Base-by-base conservation (phyloP, 2,888 invertebrate genomes). In the Eupithecia subumbrata region DNA sequence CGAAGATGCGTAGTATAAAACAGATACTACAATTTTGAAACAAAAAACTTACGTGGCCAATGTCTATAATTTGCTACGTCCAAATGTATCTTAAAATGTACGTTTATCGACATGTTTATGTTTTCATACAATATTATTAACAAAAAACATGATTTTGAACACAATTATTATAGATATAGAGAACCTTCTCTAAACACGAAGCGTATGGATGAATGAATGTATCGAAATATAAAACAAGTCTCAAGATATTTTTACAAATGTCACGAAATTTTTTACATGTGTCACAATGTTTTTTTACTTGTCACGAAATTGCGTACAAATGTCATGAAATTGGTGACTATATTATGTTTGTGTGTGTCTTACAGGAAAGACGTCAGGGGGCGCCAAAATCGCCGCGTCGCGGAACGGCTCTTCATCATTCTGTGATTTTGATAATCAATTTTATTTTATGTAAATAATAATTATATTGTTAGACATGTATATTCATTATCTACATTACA, bases 331-430 rank as follows among this genome's bases (percentile, higher is more conserved):
- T 83, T 86, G 86, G 77, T 83, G 82, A 82, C 77, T 76, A 30
- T 30, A 30, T 56, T 76, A 79, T 43, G 82, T 78, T 76, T 76
- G 63, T 81, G 82, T 82, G 82, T 79, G 79, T 85, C 91, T 91
- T 91, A 91, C 91, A 82, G 85, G 79, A 67, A 84, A 81, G 74
- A 79, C 74, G 40, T 87, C 87, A 79, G 82, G 84, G 63, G 86
- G 88, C 84, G 83, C 88, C 85, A 87, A 78, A 70, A 86, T 83
- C 69, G 87, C 82, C 69, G 82, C 83, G 77, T 90, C 91, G 72
- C 86, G 86, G 69, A 74, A 66, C 40, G 64, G 72, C 40, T 78
- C 78, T n/a, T 63, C 74, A 72, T 78, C 81, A 34, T 78, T 80
- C 81, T 81, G 81, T 76, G 72, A 74, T 69, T 66, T 79, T 56